These are phyloP conservation scores for Drosophila arawakana DNA, from an alignment of 1,140 invertebrate genomes.

Conservation along the genomic window DNA sequence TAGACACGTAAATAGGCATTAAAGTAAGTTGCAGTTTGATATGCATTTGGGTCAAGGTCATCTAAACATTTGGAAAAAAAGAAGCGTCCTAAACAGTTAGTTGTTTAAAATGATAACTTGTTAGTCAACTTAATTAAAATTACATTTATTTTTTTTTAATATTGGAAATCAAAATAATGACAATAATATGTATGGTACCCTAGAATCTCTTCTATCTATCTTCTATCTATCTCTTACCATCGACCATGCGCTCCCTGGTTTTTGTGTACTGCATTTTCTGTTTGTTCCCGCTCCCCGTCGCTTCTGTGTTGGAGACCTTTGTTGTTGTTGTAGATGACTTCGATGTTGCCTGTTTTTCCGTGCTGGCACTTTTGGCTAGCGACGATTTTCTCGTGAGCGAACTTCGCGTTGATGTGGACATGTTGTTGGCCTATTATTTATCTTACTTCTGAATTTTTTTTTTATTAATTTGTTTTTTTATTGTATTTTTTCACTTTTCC, in stretches of 20 bases:
- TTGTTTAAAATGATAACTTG: too few species aligned
- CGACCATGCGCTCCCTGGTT: constrained; percentile 77
- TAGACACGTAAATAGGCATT: too few species aligned
- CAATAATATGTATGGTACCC: background rate
- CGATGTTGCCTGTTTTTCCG: constrained; percentile 52
- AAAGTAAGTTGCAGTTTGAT: too few species aligned
- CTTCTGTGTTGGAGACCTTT: constrained; percentile 35
- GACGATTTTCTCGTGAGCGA: constrained; percentile 78
- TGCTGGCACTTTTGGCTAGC: constrained; percentile 57
- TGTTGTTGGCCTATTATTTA: constrained; percentile 70
- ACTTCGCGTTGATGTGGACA: constrained; percentile 81
- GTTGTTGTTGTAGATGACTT: constrained; percentile 59
- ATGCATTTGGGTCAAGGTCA: too few species aligned
- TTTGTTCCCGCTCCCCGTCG: constrained; percentile 63
- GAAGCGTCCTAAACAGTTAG: too few species aligned
- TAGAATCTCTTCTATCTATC: too few species aligned
- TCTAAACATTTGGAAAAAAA: too few species aligned
- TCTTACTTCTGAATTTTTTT: constrained; percentile 47
- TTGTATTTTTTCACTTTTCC: constrained; percentile 32
- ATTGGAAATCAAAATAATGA: too few species aligned
- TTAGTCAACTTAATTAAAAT: too few species aligned
- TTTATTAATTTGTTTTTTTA: constrained; percentile 43
- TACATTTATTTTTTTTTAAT: too few species aligned
- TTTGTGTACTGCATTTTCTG: constrained; percentile 81
- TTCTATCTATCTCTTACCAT: too few species aligned